Conservation (phyloP, 2,113 vertebrate species). For the Toxostoma redivivum region DNA sequence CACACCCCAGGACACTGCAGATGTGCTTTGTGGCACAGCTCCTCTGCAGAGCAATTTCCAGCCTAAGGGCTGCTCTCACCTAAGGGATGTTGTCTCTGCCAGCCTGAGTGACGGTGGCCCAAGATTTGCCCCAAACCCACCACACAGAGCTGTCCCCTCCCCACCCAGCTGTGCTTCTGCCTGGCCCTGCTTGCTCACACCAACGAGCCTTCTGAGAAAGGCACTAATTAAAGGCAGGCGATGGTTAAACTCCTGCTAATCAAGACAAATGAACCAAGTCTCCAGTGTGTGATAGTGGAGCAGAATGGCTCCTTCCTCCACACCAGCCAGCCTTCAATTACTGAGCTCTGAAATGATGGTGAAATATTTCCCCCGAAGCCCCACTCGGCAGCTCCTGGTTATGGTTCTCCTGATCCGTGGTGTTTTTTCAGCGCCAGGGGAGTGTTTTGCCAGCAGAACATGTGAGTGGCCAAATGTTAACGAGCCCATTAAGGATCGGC, state of each 20-base stretch:
- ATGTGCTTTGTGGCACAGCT: neutral
- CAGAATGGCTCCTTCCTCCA: neutral
- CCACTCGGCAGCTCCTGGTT: neutral
- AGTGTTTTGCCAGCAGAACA: slow-evolving; percentile 21
- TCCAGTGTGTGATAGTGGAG: neutral
- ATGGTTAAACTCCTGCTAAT: slow-evolving; percentile 59
- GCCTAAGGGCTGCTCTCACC: neutral
- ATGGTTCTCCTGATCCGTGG: neutral
- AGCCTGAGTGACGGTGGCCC: neutral
- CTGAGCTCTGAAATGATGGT: neutral
- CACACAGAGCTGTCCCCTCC: neutral
- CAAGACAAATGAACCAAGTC: slow-evolving; percentile 53
- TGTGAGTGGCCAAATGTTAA: slow-evolving; percentile 23
- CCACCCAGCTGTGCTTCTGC: neutral
- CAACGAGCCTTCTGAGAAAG: slow-evolving; percentile 32
- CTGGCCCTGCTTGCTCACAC: neutral
- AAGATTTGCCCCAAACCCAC: neutral
- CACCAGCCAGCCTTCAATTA: slow-evolving; percentile 23
- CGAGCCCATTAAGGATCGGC: slow-evolving; percentile 18
- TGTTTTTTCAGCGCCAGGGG: slow-evolving; percentile 30
- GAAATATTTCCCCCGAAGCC: slow-evolving; percentile 52
- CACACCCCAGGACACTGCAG: neutral
- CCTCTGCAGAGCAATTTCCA: neutral
- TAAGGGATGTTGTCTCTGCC: no score
- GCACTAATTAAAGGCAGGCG: slow-evolving; percentile 35